A percentile compares a stretch with the other conserved stretches of the same genome.
Evolutionary conservation across 2,888 invertebrate species (phyloP).

Genomic region (Eristalinus sepulchralis): DNA sequence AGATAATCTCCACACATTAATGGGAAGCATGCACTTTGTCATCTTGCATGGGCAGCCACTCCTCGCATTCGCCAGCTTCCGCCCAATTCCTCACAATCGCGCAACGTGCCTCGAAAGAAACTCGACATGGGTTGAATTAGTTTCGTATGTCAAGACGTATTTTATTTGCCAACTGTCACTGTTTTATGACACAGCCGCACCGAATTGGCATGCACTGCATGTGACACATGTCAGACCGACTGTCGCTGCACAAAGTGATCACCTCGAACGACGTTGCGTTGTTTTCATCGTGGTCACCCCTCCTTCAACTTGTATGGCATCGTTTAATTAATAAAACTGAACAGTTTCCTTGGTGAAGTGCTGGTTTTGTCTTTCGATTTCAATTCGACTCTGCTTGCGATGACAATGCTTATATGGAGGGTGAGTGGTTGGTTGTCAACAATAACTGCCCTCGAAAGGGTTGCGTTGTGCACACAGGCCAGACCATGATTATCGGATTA

Average conservation of each 20-base stretch:
- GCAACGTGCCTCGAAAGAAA: neutral
- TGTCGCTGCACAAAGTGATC: constrained; percentile 37
- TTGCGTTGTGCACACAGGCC: neutral
- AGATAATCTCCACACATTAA: constrained; percentile 2
- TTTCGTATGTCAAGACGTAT: constrained; percentile 18
- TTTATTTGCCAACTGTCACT: constrained; percentile 43
- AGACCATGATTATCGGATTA: neutral
- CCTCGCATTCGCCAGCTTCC: constrained; percentile 16
- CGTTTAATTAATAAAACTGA: constrained; percentile 49
- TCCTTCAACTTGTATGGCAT: constrained; percentile 49
- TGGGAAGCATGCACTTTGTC: neutral
- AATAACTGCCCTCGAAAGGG: constrained; percentile 2
- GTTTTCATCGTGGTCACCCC: neutral
- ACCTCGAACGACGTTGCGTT: constrained; percentile 20
- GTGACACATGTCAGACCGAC: constrained; percentile 30
- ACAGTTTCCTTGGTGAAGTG: constrained; percentile 30
- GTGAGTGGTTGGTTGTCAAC: constrained; percentile 1
- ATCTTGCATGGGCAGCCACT: neutral
- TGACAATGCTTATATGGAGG: neutral
- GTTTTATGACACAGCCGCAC: constrained; percentile 14
- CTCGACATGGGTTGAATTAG: constrained; percentile 28
- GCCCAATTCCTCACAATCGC: neutral
- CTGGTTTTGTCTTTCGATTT: neutral
- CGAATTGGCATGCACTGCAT: constrained; percentile 22
- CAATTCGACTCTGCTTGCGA: neutral